Evolutionary conservation across 1,140 invertebrate genomes (phyloP).

Genomic region (Musca vetustissima): DNA sequence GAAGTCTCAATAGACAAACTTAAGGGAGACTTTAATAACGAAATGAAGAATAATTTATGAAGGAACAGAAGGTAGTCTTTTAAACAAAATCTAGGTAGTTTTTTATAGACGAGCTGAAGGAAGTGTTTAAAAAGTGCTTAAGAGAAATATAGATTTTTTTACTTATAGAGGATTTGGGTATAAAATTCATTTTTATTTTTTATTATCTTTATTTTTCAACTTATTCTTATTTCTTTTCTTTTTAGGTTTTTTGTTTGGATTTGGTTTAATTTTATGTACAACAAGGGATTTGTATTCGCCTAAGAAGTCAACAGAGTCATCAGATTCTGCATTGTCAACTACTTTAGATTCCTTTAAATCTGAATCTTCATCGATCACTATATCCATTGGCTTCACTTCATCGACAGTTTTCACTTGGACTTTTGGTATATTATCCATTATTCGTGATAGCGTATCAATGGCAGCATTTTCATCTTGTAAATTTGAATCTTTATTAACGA

Average conservation of each 20-base stretch:
- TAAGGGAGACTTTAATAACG: too few relatives aligned
- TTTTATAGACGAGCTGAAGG: too few relatives aligned
- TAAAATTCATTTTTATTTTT: not conserved
- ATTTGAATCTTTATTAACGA: not conserved
- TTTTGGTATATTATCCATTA: not conserved
- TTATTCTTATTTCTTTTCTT: conserved; percentile 21
- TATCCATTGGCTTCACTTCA: not conserved
- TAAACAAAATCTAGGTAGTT: too few relatives aligned
- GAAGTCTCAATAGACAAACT: too few relatives aligned
- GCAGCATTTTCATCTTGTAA: not conserved
- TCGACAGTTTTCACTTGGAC: not conserved
- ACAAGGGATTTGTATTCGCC: not conserved
- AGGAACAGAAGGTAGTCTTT: too few relatives aligned
- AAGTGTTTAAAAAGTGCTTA: too few relatives aligned
- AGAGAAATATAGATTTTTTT: too few relatives aligned
- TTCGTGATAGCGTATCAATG: not conserved
- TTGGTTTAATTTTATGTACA: conserved; percentile 14
- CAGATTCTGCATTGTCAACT: not conserved
- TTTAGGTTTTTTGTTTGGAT: conserved; percentile 1
- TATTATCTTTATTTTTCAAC: too few relatives aligned
- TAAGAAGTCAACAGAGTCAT: not conserved
- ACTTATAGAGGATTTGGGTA: too few relatives aligned
- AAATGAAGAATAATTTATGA: too few relatives aligned
- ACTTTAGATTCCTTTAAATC: not conserved
- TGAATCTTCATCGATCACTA: not conserved